These are phyloP conservation scores for Netelia melanura DNA, from an alignment of 2,888 invertebrate species.

Conservation along the genomic window DNA sequence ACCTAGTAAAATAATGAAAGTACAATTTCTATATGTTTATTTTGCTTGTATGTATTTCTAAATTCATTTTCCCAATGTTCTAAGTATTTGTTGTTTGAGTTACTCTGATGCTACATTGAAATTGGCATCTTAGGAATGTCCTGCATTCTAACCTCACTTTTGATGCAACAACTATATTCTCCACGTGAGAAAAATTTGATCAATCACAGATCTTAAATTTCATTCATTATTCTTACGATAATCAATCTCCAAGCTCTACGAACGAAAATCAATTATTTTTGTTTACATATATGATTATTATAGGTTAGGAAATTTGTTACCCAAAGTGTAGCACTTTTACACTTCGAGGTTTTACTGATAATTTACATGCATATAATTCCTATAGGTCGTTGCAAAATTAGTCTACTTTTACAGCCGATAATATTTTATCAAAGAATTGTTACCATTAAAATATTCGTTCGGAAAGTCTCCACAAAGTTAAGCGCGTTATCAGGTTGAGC, in stretches of 20 bases:
- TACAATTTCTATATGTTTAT: background rate
- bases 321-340: background rate
- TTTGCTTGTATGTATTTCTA: background rate
- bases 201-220: background rate
- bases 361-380: background rate
- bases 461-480: too few relatives aligned
- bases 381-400: background rate
- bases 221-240: background rate
- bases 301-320: background rate
- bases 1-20: slow-evolving; percentile 9
- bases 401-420: too few relatives aligned
- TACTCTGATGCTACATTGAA: background rate
- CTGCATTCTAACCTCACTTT: background rate
- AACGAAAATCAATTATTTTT: background rate
- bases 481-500: too few relatives aligned
- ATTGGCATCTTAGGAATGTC: too few relatives aligned
- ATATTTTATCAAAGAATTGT: too few relatives aligned
- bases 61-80: background rate
- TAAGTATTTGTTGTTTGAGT: background rate
- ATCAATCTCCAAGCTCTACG: background rate
- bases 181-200: background rate
- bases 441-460: too few relatives aligned
- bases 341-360: background rate
- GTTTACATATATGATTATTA: background rate
- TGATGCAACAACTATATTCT: background rate